phyloP scores from a whole-genome alignment of 2,797 vertebrate species.

The Alca torda region DNA sequence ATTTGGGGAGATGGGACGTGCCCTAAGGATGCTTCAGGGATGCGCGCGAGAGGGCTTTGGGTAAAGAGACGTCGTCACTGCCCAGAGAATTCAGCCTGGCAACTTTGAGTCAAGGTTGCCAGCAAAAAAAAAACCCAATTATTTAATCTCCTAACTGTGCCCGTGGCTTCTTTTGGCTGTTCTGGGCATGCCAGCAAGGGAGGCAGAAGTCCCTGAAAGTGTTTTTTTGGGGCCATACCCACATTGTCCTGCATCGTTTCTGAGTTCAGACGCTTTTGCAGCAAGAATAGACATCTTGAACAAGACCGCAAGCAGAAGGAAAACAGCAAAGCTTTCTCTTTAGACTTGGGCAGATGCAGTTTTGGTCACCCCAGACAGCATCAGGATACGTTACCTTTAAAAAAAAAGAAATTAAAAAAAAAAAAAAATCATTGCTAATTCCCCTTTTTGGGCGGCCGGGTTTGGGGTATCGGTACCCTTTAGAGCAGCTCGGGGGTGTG shows the following conservation, averaged over 20 bases:
- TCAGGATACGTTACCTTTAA: fast-evolving
- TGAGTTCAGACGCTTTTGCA: fast-evolving
- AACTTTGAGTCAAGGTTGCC: background rate
- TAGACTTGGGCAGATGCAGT: fast-evolving
- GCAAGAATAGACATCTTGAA: background rate
- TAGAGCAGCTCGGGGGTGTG: background rate
- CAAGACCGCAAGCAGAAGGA: background rate
- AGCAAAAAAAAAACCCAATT: fast-evolving
- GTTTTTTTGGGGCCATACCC: background rate
- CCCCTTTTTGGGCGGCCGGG: background rate
- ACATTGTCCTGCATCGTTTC: background rate
- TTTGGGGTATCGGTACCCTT: background rate
- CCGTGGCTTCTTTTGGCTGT: background rate
- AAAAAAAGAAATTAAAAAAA: too few relatives aligned
- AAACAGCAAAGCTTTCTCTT: background rate
- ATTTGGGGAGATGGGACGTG: background rate
- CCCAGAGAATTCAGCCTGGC: background rate
- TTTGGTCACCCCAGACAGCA: background rate
- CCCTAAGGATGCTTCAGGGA: background rate
- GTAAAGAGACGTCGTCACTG: background rate
- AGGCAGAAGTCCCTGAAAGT: background rate
- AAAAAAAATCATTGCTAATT: too few relatives aligned
- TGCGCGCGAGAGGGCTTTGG: fast-evolving
- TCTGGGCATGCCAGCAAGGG: background rate
- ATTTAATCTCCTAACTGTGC: background rate